Evolutionary conservation across 2,797 vertebrate genomes (phyloP), one percentile per base, ranked within the genome.

Genomic region (Characodon lateralis): DNA sequence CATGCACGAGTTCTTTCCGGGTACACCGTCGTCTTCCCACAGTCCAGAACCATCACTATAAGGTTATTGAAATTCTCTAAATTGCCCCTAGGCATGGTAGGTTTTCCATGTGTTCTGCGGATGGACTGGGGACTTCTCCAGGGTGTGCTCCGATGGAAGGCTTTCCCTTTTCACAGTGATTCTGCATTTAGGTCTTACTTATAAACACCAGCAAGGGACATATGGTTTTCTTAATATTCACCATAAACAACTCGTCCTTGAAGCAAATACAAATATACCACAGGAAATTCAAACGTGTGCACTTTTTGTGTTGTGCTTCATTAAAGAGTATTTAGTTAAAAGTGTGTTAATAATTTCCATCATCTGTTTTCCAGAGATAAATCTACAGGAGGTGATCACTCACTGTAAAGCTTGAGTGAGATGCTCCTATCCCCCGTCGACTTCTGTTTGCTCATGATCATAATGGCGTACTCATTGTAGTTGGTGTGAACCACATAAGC

Each of bases 401-500:
- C 91, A 99, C 98, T 97, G 0, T 96, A 98, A 48, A 99, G 96
- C 83, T 95, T 97, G 50, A 96, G 68, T 0, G 95, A 94, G 2
- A 90, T 92, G 76, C 85, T 94, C 55, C 59, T 87, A 2, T 84
- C 51, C 48, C 90, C 80, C 71, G 94, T 46, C 13, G 89, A n/a
- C 7, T 93, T 89, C 91, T 96, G 56, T 75, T 95, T 97, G 84
- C 87, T 93, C 93, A 94, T 94, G 46, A 97, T 91, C 58, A 97
- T 48, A 18, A 98, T 95, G 13, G 96, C 96, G 0, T 97, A 99
- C 84, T 98, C 97, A 0, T 96, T 83, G 0, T 99, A 99, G 94
- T 98, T 97, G 22, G 97, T 98, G 87, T 94, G 95, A 58, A 96
- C 95, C 80, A 99, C 96, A 0, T 97, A 98, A 66, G 93, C 91